Evolutionary conservation across 2,113 vertebrate species (phyloP).

Genomic region (Malurus cyaneus): DNA sequence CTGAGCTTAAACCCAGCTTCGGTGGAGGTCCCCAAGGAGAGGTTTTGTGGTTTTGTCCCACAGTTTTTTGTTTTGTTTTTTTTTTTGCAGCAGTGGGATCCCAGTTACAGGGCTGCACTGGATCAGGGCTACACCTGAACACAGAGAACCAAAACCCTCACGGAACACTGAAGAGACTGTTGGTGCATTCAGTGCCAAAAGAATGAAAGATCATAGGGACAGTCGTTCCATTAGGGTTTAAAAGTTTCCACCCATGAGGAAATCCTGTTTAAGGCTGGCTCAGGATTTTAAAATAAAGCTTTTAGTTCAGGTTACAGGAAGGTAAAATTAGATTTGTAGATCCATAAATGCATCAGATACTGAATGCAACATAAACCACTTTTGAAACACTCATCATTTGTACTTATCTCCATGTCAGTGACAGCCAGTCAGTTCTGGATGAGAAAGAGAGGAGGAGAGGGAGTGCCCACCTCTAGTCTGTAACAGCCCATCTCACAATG

Average conservation of each 20-base stretch:
- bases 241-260: background rate
- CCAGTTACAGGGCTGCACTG: rapidly evolving
- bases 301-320: background rate
- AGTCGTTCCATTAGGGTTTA: background rate
- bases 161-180: background rate
- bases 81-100: background rate
- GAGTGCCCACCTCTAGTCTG: background rate
- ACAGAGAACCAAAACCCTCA: background rate
- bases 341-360: background rate
- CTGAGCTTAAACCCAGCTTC: background rate
- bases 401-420: background rate
- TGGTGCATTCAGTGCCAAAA: background rate
- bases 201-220: background rate
- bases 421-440: background rate
- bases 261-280: background rate
- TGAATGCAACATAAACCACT: background rate
- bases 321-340: background rate
- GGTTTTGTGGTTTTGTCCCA: background rate
- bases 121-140: background rate
- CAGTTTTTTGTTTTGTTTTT: background rate
- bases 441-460: background rate
- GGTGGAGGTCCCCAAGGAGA: background rate
- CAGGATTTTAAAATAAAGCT: background rate
- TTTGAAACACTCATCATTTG: background rate
- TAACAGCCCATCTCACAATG: background rate